Conservation (phyloP, 2,888 invertebrate genomes). For the Autographa gamma region DNA sequence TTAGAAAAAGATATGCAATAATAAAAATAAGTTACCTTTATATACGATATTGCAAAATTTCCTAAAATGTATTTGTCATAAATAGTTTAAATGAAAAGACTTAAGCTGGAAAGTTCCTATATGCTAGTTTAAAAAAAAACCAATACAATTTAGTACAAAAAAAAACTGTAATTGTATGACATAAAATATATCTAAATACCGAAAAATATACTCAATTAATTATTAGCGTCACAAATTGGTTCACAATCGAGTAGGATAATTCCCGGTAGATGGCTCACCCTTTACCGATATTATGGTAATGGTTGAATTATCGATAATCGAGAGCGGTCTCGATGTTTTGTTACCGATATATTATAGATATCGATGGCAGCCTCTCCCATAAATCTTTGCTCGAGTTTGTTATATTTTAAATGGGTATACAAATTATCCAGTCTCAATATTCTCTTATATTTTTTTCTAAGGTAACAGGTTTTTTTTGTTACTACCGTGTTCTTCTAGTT, state of each 20-base stretch:
- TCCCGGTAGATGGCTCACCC: conserved; percentile 38
- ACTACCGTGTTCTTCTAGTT: background rate
- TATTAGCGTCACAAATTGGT: conserved; percentile 19
- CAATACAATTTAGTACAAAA: no score
- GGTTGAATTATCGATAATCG: conserved; percentile 42
- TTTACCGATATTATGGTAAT: conserved; percentile 44
- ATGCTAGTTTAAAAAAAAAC: no score
- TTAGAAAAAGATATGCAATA: no score
- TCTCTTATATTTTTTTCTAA: background rate
- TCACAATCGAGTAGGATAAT: conserved; percentile 25
- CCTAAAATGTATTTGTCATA: no score
- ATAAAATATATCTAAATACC: no score
- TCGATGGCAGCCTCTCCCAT: background rate
- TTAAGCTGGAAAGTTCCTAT: no score
- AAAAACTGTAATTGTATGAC: no score
- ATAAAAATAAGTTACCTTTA: no score
- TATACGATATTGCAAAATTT: no score
- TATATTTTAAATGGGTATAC: conserved; percentile 7
- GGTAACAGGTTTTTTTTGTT: background rate
- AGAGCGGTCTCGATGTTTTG: conserved; percentile 21
- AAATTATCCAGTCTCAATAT: background rate
- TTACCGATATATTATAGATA: conserved; percentile 25
- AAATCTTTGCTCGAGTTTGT: conserved; percentile 9
- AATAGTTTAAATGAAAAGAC: no score
- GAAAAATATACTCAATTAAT: no score